These are phyloP conservation scores for Zaprionus lachaisei DNA, from an alignment of 1,140 invertebrate species.

Conservation along the genomic window DNA sequence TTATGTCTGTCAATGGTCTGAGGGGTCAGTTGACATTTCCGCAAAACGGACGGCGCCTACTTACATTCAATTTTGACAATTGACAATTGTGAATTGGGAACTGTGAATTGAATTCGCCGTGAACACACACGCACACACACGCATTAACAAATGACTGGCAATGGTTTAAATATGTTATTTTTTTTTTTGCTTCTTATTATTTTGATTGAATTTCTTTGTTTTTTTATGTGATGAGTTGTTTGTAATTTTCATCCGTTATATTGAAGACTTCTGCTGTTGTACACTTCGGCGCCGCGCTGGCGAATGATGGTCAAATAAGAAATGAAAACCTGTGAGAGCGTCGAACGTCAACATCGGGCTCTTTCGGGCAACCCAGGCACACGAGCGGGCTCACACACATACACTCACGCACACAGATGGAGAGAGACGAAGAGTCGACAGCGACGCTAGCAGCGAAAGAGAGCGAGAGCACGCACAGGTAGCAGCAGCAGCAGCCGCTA, in stretches of 20 bases:
- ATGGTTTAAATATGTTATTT: neutral
- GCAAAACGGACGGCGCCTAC: conserved; percentile 30
- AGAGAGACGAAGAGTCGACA: conserved; percentile 28
- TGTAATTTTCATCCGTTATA: conserved; percentile 49
- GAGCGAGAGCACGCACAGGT: conserved; percentile 3
- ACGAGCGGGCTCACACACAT: conserved; percentile 34
- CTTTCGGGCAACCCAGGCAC: conserved; percentile 9
- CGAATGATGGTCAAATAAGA: conserved; percentile 78
- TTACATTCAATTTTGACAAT: conserved; percentile 46
- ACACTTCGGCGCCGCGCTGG: conserved; percentile 69
- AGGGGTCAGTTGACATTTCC: conserved; percentile 9
- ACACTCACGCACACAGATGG: conserved; percentile 31
- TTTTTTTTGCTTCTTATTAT: conserved; percentile 7
- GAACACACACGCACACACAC: conserved; percentile 12
- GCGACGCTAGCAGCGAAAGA: conserved; percentile 23
- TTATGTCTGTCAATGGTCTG: conserved; percentile 37
- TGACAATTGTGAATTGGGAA: conserved; percentile 36
- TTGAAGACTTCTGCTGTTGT: conserved; percentile 63
- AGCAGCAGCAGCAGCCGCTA: conserved; percentile 11
- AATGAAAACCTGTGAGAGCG: conserved; percentile 70
- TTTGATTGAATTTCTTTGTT: conserved; percentile 8
- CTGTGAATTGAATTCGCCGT: conserved; percentile 30
- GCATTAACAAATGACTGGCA: conserved; percentile 24
- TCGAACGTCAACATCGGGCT: conserved; percentile 36
- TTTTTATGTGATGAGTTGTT: conserved; percentile 19